Evolutionary conservation across 2,113 vertebrate genomes (phyloP), one percentile per base, ranked within the genome.

Genomic region (Platichthys stellatus): DNA sequence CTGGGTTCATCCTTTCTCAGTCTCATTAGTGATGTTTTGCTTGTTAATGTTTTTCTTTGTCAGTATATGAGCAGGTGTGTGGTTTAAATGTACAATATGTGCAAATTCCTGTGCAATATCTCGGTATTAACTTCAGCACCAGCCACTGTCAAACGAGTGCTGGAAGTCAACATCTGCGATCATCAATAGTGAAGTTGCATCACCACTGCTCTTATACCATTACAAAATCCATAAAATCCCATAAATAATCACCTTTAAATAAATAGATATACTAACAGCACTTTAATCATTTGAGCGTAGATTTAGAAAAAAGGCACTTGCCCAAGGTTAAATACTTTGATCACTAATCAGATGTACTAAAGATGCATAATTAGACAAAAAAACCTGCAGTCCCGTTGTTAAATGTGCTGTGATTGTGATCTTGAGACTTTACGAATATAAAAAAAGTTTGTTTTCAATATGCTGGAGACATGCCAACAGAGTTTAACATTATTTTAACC

Each of bases 21-120:
- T 67, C 21, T 78, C 12, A 69, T 56, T 68, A 53, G 47, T 51
- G 3, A 47, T 13, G 53, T 53, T 80, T 23, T 51, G 47, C 59
- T 72, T 73, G 38, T 70, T 49, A 3, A 28, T 38, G 43, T 4
- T 24, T 51, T 49, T 56, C 23, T n/a, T 56, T 56, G 63, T 47
- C 69, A 69, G 10, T 21, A 1, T 24, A 28, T 64, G n/a, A 71
- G 54, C 38, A 31, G 7, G 45, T 17, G 45, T 68, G 64, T 72
- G 53, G 38, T 59, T 31, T 31, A 31, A 31, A 31, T 86, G 88
- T 91, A 88, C 89, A 90, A 87, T 75, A 72, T 15, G 51, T 74
- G 75, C 81, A 72, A 68, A 31, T 45, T 68, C 6, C 54, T 81
- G 89, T 90, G 89, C 88, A 91, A 88, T 62, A 80, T 18, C 75